These are phyloP conservation scores for Mesorhabditis spiculigera DNA, from an alignment of 2,888 invertebrate species.

Conservation along the genomic window DNA sequence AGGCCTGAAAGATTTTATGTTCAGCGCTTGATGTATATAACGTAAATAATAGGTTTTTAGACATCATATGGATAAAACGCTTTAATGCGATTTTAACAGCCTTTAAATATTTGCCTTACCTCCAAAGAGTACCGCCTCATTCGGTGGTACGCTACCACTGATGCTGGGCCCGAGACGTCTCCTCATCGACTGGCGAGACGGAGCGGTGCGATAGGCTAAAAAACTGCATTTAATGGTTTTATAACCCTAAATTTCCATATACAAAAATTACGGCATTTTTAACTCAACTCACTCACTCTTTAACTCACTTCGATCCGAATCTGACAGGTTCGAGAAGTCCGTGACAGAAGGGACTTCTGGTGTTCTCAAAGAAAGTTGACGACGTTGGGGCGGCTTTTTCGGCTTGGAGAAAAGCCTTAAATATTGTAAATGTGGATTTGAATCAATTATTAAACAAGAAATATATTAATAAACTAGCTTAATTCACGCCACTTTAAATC, in stretches of 20 bases:
- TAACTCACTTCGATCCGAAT: not conserved
- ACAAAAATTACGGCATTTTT: too few species aligned
- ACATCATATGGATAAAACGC: not conserved
- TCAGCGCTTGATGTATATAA: not conserved
- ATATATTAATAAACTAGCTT: too few species aligned
- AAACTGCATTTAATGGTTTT: not conserved
- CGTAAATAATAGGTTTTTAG: not conserved
- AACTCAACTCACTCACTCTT: too few species aligned
- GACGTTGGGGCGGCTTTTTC: not conserved
- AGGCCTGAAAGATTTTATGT: constrained; percentile 17
- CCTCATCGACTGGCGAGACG: not conserved
- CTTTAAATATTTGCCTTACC: not conserved
- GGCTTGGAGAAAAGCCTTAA: not conserved
- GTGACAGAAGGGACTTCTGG: not conserved
- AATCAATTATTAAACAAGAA: too few species aligned
- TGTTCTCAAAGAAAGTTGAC: not conserved
- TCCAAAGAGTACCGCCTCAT: not conserved
- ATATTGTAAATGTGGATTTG: too few species aligned
- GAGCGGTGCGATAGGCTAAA: not conserved
- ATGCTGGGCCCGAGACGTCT: not conserved
- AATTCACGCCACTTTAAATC: too few species aligned
- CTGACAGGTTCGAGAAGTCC: not conserved
- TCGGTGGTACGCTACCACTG: not conserved
- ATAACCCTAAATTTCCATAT: too few species aligned
- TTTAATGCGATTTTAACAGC: not conserved